A percentile compares a stretch with the other conserved stretches of the same genome.
Evolutionary conservation across 2,888 invertebrate species (phyloP).

Genomic region (Cactoblastis cactorum): DNA sequence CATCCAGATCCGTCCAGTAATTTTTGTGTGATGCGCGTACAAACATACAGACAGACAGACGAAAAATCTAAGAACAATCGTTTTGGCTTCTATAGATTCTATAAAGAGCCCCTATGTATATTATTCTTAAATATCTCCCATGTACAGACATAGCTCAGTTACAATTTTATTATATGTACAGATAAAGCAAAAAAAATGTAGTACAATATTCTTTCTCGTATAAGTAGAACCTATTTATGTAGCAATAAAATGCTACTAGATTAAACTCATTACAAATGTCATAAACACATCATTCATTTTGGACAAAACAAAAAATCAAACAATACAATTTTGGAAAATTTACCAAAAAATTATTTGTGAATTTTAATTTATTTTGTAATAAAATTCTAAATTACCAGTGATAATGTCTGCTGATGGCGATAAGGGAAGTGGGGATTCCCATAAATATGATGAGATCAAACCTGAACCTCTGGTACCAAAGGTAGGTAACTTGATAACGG

Average conservation of each 20-base stretch:
- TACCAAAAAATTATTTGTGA: slow-evolving; percentile 19
- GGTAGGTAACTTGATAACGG: slow-evolving; percentile 19
- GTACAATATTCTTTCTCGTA: too few species aligned
- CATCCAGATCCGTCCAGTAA: too few species aligned
- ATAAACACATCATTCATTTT: slow-evolving; percentile 10
- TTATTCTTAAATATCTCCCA: too few species aligned
- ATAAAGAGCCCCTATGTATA: too few species aligned
- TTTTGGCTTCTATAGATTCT: too few species aligned
- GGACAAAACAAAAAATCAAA: slow-evolving; percentile 18
- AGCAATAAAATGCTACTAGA: not conserved
- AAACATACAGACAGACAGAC: too few species aligned
- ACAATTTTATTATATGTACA: too few species aligned
- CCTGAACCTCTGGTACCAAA: slow-evolving; percentile 38
- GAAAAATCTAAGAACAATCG: too few species aligned
- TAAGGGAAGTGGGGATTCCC: slow-evolving; percentile 42
- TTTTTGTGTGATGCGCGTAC: too few species aligned
- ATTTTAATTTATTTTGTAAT: slow-evolving; percentile 18
- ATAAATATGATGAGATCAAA: slow-evolving; percentile 22
- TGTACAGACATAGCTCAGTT: too few species aligned
- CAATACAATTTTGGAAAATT: slow-evolving; percentile 16
- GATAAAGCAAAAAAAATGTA: not conserved
- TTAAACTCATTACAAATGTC: not conserved
- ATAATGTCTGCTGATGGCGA: slow-evolving; percentile 41
- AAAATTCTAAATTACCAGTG: slow-evolving; percentile 37
- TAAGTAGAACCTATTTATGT: not conserved